phyloP scores from a whole-genome alignment of 1,140 invertebrate genomes.

The Macrosteles quadrilineatus region DNA sequence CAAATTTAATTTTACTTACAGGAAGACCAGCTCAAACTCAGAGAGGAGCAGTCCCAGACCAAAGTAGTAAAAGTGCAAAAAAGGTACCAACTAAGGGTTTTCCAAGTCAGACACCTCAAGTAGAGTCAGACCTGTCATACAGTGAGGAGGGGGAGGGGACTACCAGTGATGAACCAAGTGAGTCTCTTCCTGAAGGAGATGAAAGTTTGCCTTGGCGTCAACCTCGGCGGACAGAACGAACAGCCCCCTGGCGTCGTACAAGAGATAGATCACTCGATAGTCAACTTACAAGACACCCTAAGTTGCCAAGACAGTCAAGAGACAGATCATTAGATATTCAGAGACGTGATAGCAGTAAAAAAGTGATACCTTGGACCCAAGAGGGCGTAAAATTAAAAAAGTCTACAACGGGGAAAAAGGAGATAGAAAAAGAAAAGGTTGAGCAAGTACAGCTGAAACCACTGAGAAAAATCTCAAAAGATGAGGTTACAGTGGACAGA shows the following conservation, averaged over 20 bases:
- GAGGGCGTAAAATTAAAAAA: constrained; percentile 48
- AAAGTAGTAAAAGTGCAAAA: constrained; percentile 44
- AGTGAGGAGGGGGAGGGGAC: constrained; percentile 29
- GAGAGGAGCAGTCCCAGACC: constrained; percentile 42
- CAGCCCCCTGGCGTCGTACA: constrained; percentile 37
- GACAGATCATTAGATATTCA: constrained; percentile 32
- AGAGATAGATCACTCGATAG: constrained; percentile 39
- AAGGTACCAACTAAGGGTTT: constrained; percentile 29
- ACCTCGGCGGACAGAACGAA: constrained; percentile 26
- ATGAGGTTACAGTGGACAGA: not conserved
- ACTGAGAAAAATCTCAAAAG: constrained; percentile 40
- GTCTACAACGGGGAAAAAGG: constrained; percentile 42
- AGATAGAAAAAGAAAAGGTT: constrained; percentile 40
- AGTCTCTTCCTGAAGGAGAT: constrained; percentile 29
- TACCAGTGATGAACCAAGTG: constrained; percentile 27
- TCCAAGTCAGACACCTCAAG: not conserved
- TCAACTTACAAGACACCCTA: constrained; percentile 19
- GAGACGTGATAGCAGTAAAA: not conserved
- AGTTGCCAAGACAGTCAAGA: not conserved
- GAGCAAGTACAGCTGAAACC: constrained; percentile 54
- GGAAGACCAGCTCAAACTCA: constrained; percentile 42
- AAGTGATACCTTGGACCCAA: constrained; percentile 47
- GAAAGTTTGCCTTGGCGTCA: constrained; percentile 36
- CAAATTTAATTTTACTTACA: constrained; percentile 40
- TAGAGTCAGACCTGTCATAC: constrained; percentile 7